Evolutionary conservation across 2,888 invertebrate species (phyloP).

Genomic region (Drosophila colorata): DNA sequence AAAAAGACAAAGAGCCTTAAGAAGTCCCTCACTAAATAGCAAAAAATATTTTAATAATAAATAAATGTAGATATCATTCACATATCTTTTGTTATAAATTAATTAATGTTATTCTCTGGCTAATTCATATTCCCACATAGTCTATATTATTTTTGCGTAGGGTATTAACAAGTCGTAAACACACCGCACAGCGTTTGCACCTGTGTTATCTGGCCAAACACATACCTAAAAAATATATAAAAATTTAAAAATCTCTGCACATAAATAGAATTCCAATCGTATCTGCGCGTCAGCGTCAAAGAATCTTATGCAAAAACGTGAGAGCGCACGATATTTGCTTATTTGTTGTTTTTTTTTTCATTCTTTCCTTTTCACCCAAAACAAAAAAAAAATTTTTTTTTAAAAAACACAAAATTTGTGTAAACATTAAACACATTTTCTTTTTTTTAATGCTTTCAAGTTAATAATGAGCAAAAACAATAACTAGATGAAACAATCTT

Average conservation of each 20-base stretch:
- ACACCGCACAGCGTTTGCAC: constrained; percentile 35
- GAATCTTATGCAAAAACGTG: constrained; percentile 76
- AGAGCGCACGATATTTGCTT: constrained; percentile 59
- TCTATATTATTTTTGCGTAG: constrained; percentile 2
- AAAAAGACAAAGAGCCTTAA: background rate
- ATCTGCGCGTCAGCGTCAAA: constrained; percentile 64
- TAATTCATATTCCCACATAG: too few species aligned
- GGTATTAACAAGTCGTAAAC: constrained; percentile 27
- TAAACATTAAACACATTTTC: constrained; percentile 64
- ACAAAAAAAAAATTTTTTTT: constrained; percentile 10
- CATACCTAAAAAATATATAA: constrained; percentile 34
- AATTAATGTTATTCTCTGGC: background rate
- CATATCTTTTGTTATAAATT: background rate
- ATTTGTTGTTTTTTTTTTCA: constrained; percentile 7
- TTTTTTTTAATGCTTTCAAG: constrained; percentile 38
- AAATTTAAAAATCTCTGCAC: constrained; percentile 14
- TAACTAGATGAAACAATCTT: background rate
- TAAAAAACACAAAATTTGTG: constrained; percentile 26
- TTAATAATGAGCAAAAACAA: constrained; percentile 19
- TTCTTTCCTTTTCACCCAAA: constrained; percentile 27
- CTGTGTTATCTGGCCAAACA: constrained; percentile 57
- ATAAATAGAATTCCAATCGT: constrained; percentile 72
- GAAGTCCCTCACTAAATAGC: constrained; percentile 1
- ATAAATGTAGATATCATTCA: too few species aligned
- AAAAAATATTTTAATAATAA: constrained; percentile 1